These are phyloP conservation scores for Muscina levida DNA, from an alignment of 2,888 invertebrate species.

Conservation along the genomic window DNA sequence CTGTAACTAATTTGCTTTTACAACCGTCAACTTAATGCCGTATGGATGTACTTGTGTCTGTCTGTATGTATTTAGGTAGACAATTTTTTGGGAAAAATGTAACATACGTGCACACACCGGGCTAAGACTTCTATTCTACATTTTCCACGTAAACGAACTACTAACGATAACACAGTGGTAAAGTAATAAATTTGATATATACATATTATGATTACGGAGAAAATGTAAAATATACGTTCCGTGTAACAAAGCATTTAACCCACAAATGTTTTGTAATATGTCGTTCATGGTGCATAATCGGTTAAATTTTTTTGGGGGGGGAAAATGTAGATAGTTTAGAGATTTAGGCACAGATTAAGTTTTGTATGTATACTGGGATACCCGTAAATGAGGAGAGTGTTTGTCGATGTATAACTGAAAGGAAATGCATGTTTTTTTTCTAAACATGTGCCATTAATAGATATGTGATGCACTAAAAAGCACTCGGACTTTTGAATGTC, in stretches of 20 bases:
- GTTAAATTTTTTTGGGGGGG: too few relatives aligned
- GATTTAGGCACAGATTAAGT: too few relatives aligned
- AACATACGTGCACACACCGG: background rate
- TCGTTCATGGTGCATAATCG: too few relatives aligned
- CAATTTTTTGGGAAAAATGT: constrained; percentile 42
- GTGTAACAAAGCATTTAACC: constrained; percentile 15
- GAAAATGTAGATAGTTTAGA: too few relatives aligned
- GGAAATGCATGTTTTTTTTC: too few relatives aligned
- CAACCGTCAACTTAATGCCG: background rate
- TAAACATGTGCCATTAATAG: too few relatives aligned
- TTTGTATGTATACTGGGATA: too few relatives aligned
- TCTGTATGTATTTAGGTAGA: constrained; percentile 42
- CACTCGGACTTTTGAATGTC: too few relatives aligned
- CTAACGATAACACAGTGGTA: constrained; percentile 23
- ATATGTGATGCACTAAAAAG: too few relatives aligned
- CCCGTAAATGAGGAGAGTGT: too few relatives aligned
- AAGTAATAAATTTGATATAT: constrained; percentile 56
- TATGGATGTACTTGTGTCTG: too few relatives aligned
- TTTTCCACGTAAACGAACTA: constrained; percentile 52
- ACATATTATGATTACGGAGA: constrained; percentile 50
- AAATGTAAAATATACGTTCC: constrained; percentile 36
- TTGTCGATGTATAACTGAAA: too few relatives aligned
- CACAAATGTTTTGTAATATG: background rate
- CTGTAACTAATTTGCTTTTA: constrained; percentile 55
- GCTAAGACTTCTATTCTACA: constrained; percentile 22